These are phyloP conservation scores for Bujurquina vittata DNA, from an alignment of 2,113 vertebrate genomes.

Conservation along the genomic window DNA sequence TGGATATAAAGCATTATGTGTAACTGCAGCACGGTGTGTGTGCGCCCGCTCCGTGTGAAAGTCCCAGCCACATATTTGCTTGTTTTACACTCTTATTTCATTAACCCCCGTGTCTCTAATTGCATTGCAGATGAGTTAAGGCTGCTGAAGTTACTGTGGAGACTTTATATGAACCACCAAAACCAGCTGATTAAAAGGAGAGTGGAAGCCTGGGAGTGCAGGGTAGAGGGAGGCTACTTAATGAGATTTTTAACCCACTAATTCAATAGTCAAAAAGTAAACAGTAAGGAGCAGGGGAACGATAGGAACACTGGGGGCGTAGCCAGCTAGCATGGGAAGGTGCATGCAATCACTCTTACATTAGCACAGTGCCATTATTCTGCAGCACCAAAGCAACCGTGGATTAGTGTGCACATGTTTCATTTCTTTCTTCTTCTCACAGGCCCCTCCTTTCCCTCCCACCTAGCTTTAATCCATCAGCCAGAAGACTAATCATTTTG, in stretches of 20 bases:
- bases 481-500: conserved; percentile 71
- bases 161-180: conserved; percentile 70
- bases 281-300: conserved; percentile 57
- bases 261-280: conserved; percentile 79
- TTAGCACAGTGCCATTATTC: conserved; percentile 62
- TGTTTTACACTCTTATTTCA: conserved; percentile 72
- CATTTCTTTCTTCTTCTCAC: conserved; percentile 53
- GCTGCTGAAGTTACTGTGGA: conserved; percentile 57
- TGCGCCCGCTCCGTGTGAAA: background rate
- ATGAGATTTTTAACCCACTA: conserved; percentile 76
- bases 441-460: conserved; percentile 52
- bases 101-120: conserved; percentile 78
- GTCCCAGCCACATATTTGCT: conserved; percentile 34
- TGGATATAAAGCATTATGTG: conserved; percentile 10
- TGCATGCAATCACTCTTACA: conserved; percentile 66
- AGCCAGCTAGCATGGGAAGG: conserved; percentile 41
- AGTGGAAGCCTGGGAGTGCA: conserved; percentile 50
- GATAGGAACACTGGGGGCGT: conserved; percentile 47
- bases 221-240: conserved; percentile 59
- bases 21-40: conserved; percentile 30
- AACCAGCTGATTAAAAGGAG: conserved; percentile 74
- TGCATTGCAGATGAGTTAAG: conserved; percentile 74
- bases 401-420: conserved; percentile 58
- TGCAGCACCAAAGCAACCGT: conserved; percentile 43
- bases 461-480: conserved; percentile 77